phyloP scores from a whole-genome alignment of 2,797 vertebrate species.

The Danio kyathit region DNA sequence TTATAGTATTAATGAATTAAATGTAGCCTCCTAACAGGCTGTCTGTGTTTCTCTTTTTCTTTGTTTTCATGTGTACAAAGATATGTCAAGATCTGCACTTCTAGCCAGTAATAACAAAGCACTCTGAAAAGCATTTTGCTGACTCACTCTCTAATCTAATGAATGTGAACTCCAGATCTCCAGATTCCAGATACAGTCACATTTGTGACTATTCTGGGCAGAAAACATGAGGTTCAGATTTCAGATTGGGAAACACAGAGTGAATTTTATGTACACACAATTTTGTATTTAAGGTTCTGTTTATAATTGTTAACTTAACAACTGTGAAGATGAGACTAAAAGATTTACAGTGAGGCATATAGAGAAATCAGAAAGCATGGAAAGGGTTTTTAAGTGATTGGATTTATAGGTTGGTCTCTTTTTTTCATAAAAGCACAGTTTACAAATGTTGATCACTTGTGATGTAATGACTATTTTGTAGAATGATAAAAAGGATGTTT shows the following conservation, averaged over 20 bases:
- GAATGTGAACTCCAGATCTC: not conserved
- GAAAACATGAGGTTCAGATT: constrained; percentile 23
- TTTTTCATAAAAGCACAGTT: not conserved
- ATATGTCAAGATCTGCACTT: not conserved
- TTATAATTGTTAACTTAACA: not conserved
- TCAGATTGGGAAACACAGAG: not conserved
- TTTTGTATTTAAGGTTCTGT: not conserved
- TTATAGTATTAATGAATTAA: not conserved
- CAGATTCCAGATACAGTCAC: not conserved
- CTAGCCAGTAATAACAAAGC: not conserved
- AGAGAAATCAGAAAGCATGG: not conserved
- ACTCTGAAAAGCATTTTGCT: constrained; percentile 12
- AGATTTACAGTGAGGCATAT: not conserved
- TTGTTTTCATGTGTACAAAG: not conserved
- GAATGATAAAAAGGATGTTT: too few relatives aligned
- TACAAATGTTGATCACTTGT: too few relatives aligned
- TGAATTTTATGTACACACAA: not conserved
- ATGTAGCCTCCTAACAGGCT: not conserved
- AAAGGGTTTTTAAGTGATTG: not conserved
- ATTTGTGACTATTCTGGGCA: not conserved
- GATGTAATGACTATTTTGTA: too few relatives aligned
- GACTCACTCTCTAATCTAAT: constrained; percentile 17
- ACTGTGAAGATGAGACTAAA: not conserved
- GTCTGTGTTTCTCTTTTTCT: not conserved
- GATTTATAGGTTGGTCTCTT: not conserved